Evolutionary conservation across 1,140 invertebrate genomes (phyloP).

Genomic region (Drosophila bipectinata): DNA sequence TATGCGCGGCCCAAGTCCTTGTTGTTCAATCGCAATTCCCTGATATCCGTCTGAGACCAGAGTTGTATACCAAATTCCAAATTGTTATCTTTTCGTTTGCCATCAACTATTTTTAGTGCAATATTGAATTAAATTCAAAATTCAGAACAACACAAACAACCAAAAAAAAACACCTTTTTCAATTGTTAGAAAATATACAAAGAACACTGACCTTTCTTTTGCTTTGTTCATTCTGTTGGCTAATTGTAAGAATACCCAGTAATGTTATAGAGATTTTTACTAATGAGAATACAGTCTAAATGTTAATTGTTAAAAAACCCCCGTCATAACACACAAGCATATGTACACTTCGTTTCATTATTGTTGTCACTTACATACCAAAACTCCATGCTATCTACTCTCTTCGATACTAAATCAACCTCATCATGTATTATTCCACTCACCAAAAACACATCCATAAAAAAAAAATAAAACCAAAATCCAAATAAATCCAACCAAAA

Average conservation of each 20-base stretch:
- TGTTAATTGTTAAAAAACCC: not conserved
- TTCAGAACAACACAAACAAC: conserved; percentile 27
- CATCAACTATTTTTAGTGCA: conserved; percentile 66
- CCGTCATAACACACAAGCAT: conserved; percentile 11
- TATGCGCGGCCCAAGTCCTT: conserved; percentile 82
- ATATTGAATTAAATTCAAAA: conserved; percentile 53
- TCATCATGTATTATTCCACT: conserved; percentile 52
- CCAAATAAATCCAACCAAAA: conserved; percentile 36
- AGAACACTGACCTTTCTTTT: conserved; percentile 18
- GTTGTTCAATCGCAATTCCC: conserved; percentile 78
- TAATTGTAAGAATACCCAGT: conserved; percentile 19
- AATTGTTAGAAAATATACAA: conserved; percentile 9
- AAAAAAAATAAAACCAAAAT: conserved; percentile 22
- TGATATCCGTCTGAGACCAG: conserved; percentile 67
- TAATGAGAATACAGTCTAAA: not conserved
- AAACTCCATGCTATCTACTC: conserved; percentile 8
- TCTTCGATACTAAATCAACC: conserved; percentile 47
- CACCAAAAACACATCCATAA: conserved; percentile 27
- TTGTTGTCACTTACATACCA: conserved; percentile 14
- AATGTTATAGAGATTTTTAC: too few species aligned
- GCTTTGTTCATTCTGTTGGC: conserved; percentile 31
- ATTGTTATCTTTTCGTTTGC: conserved; percentile 24
- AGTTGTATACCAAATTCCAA: conserved; percentile 1
- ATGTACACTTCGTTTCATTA: conserved; percentile 11
- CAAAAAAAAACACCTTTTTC: not conserved